phyloP scores from a whole-genome alignment of 2,797 vertebrate species.

The Phylloscopus collybita region DNA sequence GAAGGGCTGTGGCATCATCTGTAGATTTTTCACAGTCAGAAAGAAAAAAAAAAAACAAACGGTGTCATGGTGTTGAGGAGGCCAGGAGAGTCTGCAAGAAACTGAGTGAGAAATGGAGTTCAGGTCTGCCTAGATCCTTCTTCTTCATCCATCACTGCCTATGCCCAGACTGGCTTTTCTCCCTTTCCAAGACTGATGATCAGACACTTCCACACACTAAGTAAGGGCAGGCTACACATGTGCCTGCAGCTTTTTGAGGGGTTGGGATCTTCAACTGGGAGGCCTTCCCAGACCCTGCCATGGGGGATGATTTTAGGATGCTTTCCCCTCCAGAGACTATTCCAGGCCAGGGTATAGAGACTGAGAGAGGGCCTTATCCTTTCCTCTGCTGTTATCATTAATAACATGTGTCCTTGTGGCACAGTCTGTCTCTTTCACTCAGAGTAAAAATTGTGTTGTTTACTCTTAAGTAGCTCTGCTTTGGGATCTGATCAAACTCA shows the following conservation, averaged over 20 bases:
- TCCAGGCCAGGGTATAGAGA: not conserved
- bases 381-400: not conserved
- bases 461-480: not conserved
- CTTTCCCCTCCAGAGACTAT: not conserved
- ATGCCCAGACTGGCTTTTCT: not conserved
- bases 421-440: not conserved
- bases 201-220: not conserved
- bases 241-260: not conserved
- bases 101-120: not conserved
- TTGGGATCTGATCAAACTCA: not conserved
- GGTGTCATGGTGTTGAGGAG: not conserved
- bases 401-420: not conserved
- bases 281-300: not conserved
- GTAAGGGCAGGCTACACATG: not conserved
- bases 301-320: not conserved
- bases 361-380: not conserved
- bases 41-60: not conserved
- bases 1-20: not conserved
- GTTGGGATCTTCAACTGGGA: not conserved
- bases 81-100: not conserved
- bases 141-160: not conserved
- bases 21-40: not conserved
- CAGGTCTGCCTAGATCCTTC: not conserved
- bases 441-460: not conserved
- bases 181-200: not conserved